Conservation (phyloP, 2,113 vertebrate genomes). For the Psophia crepitans region DNA sequence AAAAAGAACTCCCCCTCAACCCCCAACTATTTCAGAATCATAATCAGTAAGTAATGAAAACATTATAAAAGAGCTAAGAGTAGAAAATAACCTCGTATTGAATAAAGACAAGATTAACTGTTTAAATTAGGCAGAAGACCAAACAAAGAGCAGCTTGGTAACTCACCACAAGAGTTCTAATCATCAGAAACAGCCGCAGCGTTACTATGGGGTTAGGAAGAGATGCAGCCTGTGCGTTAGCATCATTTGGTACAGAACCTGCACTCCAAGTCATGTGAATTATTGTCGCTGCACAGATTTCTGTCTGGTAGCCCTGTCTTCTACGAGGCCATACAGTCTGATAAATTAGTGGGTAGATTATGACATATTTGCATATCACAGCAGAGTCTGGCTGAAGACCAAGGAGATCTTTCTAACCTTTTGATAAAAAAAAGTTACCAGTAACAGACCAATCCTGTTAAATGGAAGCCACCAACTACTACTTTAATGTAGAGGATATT, state of each 20-base stretch:
- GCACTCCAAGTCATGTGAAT: neutral
- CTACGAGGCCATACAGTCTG: neutral
- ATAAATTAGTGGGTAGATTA: neutral
- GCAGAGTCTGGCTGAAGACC: neutral
- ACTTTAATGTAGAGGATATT: no score
- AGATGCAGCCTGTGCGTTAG: neutral
- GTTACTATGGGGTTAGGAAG: neutral
- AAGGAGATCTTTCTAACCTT: neutral
- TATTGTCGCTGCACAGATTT: neutral
- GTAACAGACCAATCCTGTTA: neutral
- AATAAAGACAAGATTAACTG: neutral
- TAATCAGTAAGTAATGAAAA: neutral
- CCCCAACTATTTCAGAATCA: neutral
- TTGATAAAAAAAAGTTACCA: neutral
- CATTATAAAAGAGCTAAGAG: neutral
- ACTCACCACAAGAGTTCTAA: neutral
- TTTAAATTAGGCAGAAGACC: neutral
- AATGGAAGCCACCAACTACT: neutral
- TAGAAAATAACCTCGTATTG: neutral
- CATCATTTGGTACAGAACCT: neutral
- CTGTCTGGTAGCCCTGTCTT: neutral
- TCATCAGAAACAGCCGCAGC: neutral
- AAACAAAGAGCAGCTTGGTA: neutral
- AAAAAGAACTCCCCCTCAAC: neutral
- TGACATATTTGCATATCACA: neutral